Evolutionary conservation across 2,888 invertebrate species (phyloP).

Genomic region (Drosophila monieri): DNA sequence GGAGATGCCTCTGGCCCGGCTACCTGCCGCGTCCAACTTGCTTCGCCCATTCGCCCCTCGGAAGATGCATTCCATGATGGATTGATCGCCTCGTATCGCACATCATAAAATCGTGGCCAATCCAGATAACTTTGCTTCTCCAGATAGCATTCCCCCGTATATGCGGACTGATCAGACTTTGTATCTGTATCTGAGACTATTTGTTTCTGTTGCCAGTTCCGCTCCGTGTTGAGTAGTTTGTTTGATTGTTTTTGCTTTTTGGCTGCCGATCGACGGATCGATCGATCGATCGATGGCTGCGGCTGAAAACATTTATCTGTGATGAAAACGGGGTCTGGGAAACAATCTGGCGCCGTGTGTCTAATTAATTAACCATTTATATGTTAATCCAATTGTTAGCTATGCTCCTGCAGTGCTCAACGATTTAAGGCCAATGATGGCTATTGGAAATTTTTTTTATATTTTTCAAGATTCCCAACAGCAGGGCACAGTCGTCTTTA

Average conservation of each 20-base stretch:
- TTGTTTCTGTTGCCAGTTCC: conserved; percentile 45
- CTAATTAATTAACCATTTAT: conserved; percentile 78
- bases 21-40: conserved; percentile 71
- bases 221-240: conserved; percentile 73
- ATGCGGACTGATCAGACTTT: too few relatives aligned
- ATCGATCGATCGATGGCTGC: conserved; percentile 50
- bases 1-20: conserved; percentile 43
- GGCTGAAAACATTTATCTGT: conserved; percentile 48
- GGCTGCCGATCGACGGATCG: conserved; percentile 48
- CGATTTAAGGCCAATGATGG: conserved; percentile 17
- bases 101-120: conserved; percentile 74
- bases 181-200: conserved; percentile 20
- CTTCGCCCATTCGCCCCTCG: conserved; percentile 18
- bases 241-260: conserved; percentile 68
- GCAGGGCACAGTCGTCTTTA: conserved; percentile 35
- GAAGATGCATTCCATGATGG: conserved; percentile 67
- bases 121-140: conserved; percentile 10
- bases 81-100: conserved; percentile 81
- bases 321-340: conserved; percentile 52
- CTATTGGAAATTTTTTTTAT: not conserved
- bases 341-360: conserved; percentile 73
- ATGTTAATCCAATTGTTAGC: conserved; percentile 70
- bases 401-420: conserved; percentile 21
- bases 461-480: conserved; percentile 40
- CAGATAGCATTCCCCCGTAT: conserved; percentile 18